These are phyloP conservation scores for rabbit (Oryctolagus cuniculus) DNA, from an alignment of 2,113 vertebrate species.

Conservation along the genomic window mOryCun1.1 NC_091439.1:109933501-109934000, in stretches of 20 bases:
- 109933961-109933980: not conserved
- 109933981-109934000: slow-evolving; percentile 59
- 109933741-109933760: slow-evolving; percentile 11
- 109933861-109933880: slow-evolving; percentile 61
- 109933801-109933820: not conserved
- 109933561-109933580: not conserved
- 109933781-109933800: slow-evolving; percentile 75
- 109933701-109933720: slow-evolving; percentile 85
- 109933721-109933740: slow-evolving; percentile 75
- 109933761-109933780: slow-evolving; percentile 72
- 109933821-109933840: not conserved
- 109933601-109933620: slow-evolving; percentile 46
- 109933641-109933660: slow-evolving; percentile 90
- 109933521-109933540: slow-evolving; percentile 52
- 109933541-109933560: not conserved
- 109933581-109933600: not conserved
- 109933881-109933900: slow-evolving; percentile 71
- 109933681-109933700: slow-evolving; percentile 84
- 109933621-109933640: slow-evolving; percentile 86
- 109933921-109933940: not conserved
- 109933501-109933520: slow-evolving; percentile 70
- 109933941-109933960: too few species aligned
- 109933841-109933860: slow-evolving; percentile 22
- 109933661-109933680: slow-evolving; percentile 87
- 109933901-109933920: slow-evolving; percentile 32